A percentile compares a stretch with the other conserved stretches of the same genome.
These are phyloP conservation scores for Morpho achilles DNA, from an alignment of 2,888 invertebrate genomes.

Conservation along the genomic window DNA sequence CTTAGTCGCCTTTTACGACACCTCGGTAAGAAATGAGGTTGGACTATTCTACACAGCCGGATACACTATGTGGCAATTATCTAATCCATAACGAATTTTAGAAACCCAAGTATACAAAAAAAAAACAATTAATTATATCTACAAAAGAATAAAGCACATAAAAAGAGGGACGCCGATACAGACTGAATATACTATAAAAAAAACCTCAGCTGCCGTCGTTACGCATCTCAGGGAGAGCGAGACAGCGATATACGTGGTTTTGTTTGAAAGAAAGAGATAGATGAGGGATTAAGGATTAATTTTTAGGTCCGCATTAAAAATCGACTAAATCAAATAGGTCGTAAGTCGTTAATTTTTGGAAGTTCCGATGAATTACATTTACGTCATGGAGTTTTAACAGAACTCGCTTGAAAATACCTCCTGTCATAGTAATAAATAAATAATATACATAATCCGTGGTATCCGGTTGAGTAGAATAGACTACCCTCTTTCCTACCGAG, in stretches of 20 bases:
- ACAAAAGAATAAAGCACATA: constrained; percentile 48
- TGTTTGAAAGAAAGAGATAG: constrained; percentile 44
- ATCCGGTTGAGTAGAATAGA: too few species aligned
- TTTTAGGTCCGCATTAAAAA: constrained; percentile 65
- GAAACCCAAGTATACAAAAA: constrained; percentile 17
- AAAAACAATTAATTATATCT: constrained; percentile 50
- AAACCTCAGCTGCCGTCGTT: constrained; percentile 71
- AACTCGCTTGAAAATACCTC: neutral
- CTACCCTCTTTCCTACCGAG: too few species aligned
- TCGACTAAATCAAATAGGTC: constrained; percentile 58
- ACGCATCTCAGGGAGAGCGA: constrained; percentile 54
- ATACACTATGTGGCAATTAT: too few species aligned
- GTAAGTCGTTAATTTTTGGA: constrained; percentile 49
- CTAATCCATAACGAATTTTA: too few species aligned
- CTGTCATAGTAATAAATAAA: neutral
- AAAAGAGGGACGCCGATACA: constrained; percentile 67
- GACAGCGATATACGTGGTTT: constrained; percentile 30
- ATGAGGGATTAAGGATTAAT: constrained; percentile 64
- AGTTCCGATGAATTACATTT: constrained; percentile 38
- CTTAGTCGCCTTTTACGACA: too few species aligned
- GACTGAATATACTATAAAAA: constrained; percentile 55
- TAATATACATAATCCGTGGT: too few species aligned
- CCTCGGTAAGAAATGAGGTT: too few species aligned
- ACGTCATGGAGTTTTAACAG: constrained; percentile 19
- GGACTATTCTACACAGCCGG: too few species aligned